Base-by-base conservation (phyloP, 2,113 vertebrate species). In the Synchiropus splendidus region DNA sequence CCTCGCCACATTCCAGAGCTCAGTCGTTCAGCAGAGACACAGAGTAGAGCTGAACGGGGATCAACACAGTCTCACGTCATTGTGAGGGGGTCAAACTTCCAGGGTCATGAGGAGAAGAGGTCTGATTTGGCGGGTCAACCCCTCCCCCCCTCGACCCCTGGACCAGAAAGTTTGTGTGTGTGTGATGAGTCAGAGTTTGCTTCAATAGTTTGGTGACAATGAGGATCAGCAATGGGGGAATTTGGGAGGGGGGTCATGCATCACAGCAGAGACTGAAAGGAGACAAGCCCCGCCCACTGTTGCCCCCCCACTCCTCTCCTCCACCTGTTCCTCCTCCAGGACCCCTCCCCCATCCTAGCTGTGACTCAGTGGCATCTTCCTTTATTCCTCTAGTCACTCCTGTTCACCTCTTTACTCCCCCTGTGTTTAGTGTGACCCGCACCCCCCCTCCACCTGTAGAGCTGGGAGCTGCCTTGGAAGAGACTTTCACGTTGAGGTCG, bases 221-320 rank as follows among this genome's bases (percentile, higher is more conserved):
- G 46, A 60, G 53, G 57, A 39, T 3, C 4, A 43, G 59, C 44
- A 32, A 41, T 44, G 54, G 58, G 54, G 59, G 38, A 16, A n/a
- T n/a, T n/a, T n/a, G n/a, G n/a, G n/a, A n/a, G n/a, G n/a, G 54
- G 45, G 42, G 49, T 38, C 61, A 73, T 56, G 62, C 47, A 61
- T 61, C 64, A 56, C 13, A 40, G 61, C 63, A 56, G 27, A 31
- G 44, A 49, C 16, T 70, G 66, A 70, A 67, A 57, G 32, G 42
- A 57, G 51, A 32, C 6, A 13, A 11, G 27, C 46, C 36, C 55
- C 48, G 47, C 51, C 47, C 46, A 21, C 14, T 4, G 2, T 12
- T 10, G 18, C 33, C 2, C 10, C 14, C 17, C 12, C 6, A 14
- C 16, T 18, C 12, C 4, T 35, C 11, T 42, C 10, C 10, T 12